Evolutionary conservation across 2,888 invertebrate genomes (phyloP), one percentile per base, ranked within the genome.

Genomic region (Ophion obscuratus): DNA sequence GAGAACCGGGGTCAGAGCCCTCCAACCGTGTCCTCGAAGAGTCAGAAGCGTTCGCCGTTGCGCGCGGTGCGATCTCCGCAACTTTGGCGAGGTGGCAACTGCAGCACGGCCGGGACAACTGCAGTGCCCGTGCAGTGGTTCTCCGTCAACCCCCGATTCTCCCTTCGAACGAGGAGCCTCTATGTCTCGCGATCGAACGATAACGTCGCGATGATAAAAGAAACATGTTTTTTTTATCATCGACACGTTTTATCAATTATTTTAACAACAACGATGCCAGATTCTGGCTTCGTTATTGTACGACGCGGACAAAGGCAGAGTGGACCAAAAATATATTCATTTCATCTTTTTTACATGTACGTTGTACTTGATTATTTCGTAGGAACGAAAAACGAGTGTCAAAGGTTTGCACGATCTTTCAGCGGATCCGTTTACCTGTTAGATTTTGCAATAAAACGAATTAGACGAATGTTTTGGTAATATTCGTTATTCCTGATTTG

Each of bases 1-100:
- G 87, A 85, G 89, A 53, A 88, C 86, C 68, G 90, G 90, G 92
- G 92, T 92, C 92, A 92, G 91, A 91, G 92, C 89, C 91, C 92
- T 87, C 89, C 86, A 90, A 88, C 88, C 88, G 89, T 87, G 91
- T 91, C 90, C 90, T 90, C 91, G 90, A 86, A 88, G 86, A 79
- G 66, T 57, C 61, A 47, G 62, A 71, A 64, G 31, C 80, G 71
- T 73, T 40, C 40, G 73, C 57, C 61, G 73, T 59, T 53, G 76
- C 71, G 82, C 71, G 67, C 40, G 24, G 68, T 40, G 53, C 70
- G 73, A 31, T 79, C 84, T 81, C 83, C 68, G 66, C 89, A 87
- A 88, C 88, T 88, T 88, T 47, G 24, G 86, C 86, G 87, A 89
- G 88, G 90, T 89, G 88, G 91, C 89, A 89, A 91, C 91, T 91